phyloP scores from a whole-genome alignment of 2,113 vertebrate species.

The Eretmochelys imbricata region DNA sequence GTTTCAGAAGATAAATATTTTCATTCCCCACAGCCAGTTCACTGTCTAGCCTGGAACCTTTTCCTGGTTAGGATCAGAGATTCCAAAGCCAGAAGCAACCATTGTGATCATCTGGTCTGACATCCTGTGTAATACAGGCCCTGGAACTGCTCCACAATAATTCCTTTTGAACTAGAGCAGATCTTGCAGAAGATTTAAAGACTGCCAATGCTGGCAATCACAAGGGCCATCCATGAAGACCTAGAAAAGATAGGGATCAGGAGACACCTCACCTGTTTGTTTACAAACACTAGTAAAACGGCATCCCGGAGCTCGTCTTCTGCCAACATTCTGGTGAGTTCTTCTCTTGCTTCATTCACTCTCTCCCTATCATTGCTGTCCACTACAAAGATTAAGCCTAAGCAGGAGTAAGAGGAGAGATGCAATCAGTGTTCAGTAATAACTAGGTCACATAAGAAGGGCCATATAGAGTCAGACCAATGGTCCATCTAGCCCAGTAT shows the following conservation, averaged over 20 bases:
- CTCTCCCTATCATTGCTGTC: slow-evolving; percentile 88
- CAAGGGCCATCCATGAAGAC: background rate
- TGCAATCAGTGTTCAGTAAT: background rate
- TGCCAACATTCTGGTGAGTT: slow-evolving; percentile 83
- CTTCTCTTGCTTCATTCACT: slow-evolving; percentile 83
- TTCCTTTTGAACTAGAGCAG: no score
- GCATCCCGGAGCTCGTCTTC: slow-evolving; percentile 87
- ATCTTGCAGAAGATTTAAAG: no score
- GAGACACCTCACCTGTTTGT: slow-evolving; percentile 82
- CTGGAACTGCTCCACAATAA: no score
- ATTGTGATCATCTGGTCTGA: no score
- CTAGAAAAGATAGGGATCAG: background rate
- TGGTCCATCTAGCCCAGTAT: no score
- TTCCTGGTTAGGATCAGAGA: background rate
- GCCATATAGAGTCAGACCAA: background rate
- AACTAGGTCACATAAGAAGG: background rate
- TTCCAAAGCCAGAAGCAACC: no score
- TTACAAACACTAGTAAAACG: slow-evolving; percentile 85
- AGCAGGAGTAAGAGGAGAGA: background rate
- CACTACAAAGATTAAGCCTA: slow-evolving; percentile 89
- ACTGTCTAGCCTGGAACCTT: background rate
- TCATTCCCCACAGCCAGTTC: no score
- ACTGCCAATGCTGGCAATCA: background rate
- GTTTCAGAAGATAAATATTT: no score
- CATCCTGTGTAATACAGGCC: no score